Percentiles rank a stretch among this genome's conserved stretches.
phyloP scores from a whole-genome alignment of 2,888 invertebrate species.

The Diplazon laetatorius region DNA sequence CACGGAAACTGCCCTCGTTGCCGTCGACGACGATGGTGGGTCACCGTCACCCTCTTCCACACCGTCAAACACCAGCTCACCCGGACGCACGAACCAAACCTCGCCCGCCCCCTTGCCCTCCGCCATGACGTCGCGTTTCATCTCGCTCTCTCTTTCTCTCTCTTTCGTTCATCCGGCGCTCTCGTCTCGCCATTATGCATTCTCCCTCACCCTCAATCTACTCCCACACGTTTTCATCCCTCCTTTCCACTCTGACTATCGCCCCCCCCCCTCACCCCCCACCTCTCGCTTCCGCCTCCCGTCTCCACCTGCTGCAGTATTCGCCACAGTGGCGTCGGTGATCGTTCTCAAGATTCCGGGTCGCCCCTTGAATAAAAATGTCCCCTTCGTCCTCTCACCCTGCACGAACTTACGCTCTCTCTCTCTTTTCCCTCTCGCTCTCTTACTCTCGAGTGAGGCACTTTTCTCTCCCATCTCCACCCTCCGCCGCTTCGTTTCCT shows the following conservation, averaged over 20 bases:
- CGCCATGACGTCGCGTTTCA: too few species aligned
- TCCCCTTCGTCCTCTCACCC: constrained; percentile 41
- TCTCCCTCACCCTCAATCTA: constrained; percentile 56
- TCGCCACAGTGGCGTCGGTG: constrained; percentile 58
- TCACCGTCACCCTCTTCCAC: constrained; percentile 49
- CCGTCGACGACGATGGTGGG: constrained; percentile 42
- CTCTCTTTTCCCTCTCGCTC: too few species aligned
- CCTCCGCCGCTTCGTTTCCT: not conserved
- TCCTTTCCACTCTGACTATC: not conserved
- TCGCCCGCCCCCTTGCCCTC: too few species aligned
- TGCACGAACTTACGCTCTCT: constrained; percentile 28
- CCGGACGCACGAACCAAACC: constrained; percentile 61
- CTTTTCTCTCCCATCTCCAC: constrained; percentile 58
- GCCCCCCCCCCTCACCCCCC: constrained; percentile 1
- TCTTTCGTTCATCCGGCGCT: not conserved
- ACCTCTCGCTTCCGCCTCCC: constrained; percentile 22
- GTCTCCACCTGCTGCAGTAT: constrained; percentile 47
- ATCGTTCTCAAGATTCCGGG: constrained; percentile 68
- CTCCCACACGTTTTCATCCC: constrained; percentile 48
- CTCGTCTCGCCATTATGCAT: constrained; percentile 14
- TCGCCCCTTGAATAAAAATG: constrained; percentile 73
- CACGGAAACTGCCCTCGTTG: constrained; percentile 46
- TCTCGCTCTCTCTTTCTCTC: constrained; percentile 26
- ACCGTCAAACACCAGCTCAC: constrained; percentile 55
- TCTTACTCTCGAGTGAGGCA: constrained; percentile 65